Evolutionary conservation across 1,140 invertebrate genomes (phyloP).

Genomic region (Drosophila rufa): DNA sequence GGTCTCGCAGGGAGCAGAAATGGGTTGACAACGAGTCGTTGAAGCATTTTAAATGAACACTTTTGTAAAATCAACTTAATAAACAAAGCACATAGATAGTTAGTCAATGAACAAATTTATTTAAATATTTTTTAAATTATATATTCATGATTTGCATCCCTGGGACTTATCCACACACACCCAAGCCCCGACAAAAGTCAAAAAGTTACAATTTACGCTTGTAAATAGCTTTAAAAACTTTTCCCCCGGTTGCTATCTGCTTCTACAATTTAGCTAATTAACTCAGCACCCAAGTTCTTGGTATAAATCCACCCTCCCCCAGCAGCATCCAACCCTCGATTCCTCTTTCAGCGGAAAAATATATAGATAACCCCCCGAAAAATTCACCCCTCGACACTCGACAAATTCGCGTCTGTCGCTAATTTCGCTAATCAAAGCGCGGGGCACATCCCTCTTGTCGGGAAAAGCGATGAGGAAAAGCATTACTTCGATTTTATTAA

Average conservation of each 20-base stretch:
- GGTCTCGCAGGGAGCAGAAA: background rate
- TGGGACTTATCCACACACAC: background rate
- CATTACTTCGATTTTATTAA: constrained; percentile 79
- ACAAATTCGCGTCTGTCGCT: constrained; percentile 58
- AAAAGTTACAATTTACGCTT: constrained; percentile 81
- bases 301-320: constrained; percentile 20
- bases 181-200: constrained; percentile 55
- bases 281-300: constrained; percentile 71
- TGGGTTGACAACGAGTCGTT: background rate
- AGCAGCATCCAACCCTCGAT: constrained; percentile 7
- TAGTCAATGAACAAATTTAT: background rate
- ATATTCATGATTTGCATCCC: constrained; percentile 3
- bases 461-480: constrained; percentile 31
- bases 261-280: constrained; percentile 79
- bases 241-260: constrained; percentile 63
- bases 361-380: background rate
- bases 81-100: background rate
- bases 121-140: background rate
- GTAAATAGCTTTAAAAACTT: constrained; percentile 83
- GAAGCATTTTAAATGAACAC: background rate
- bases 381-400: constrained; percentile 9
- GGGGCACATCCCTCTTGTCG: constrained; percentile 18
- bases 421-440: constrained; percentile 78
- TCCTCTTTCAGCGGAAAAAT: constrained; percentile 13
- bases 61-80: background rate